Percentiles rank a stretch among this genome's conserved stretches.
These are phyloP conservation scores for Lamproptera curius DNA, from an alignment of 2,888 invertebrate species.

Conservation along the genomic window DNA sequence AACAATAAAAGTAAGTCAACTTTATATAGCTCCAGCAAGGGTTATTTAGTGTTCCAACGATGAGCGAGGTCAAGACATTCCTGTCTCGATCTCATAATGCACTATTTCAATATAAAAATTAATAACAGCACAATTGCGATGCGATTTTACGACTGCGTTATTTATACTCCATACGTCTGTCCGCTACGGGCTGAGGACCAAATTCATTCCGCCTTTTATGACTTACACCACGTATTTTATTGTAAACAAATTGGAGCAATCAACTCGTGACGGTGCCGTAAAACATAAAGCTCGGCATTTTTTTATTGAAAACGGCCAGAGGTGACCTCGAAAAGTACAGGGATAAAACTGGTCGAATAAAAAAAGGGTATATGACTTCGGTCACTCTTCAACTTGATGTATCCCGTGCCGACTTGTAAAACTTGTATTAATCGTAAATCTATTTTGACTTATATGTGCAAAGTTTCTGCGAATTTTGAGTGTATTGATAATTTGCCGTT, in stretches of 20 bases:
- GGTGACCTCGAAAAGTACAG: slow-evolving; percentile 7
- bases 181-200: slow-evolving; percentile 40
- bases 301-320: slow-evolving; percentile 1
- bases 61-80: slow-evolving; percentile 5
- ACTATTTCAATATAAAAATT: slow-evolving; percentile 23
- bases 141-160: slow-evolving; percentile 47
- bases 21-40: slow-evolving; percentile 12
- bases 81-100: slow-evolving; percentile 12
- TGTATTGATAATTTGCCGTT: no score
- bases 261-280: slow-evolving; percentile 48
- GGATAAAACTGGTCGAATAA: not conserved
- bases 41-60: slow-evolving; percentile 8
- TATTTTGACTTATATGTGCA: no score
- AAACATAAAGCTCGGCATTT: slow-evolving; percentile 32
- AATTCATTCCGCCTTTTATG: slow-evolving; percentile 46
- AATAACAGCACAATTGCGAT: slow-evolving; percentile 22
- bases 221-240: slow-evolving; percentile 45
- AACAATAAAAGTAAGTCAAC: slow-evolving; percentile 8
- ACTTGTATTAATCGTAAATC: no score
- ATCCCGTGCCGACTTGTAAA: no score
- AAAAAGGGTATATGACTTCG: not conserved
- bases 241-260: slow-evolving; percentile 65
- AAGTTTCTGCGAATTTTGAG: no score
- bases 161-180: slow-evolving; percentile 33
- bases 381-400: no score